Percentiles rank a stretch among this genome's conserved stretches.
Evolutionary conservation across 2,113 vertebrate genomes (phyloP).

Genomic region (Syngnathus typhle): DNA sequence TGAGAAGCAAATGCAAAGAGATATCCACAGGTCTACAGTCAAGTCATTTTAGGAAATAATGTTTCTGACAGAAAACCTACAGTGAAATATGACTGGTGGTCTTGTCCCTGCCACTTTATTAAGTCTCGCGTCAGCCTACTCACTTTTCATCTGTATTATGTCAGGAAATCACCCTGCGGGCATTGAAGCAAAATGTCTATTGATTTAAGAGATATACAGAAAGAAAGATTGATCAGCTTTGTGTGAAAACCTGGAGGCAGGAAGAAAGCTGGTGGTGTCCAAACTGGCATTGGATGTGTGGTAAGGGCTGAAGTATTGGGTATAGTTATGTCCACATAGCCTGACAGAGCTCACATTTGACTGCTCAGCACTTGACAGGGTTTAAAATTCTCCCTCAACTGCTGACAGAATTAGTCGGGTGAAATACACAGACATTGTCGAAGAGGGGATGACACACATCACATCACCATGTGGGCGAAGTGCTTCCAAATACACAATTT

Average conservation of each 20-base stretch:
- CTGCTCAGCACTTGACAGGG: slow-evolving; percentile 50
- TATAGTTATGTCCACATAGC: slow-evolving; percentile 46
- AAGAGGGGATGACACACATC: slow-evolving; percentile 45
- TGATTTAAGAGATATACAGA: slow-evolving; percentile 34
- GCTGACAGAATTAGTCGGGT: slow-evolving; percentile 46
- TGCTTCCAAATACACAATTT: slow-evolving; percentile 30
- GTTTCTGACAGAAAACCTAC: slow-evolving; percentile 7
- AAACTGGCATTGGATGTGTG: slow-evolving; percentile 39
- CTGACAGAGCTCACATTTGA: slow-evolving; percentile 56
- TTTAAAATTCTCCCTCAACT: slow-evolving; percentile 44
- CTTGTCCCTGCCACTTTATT: slow-evolving; percentile 42
- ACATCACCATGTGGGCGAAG: slow-evolving; percentile 47
- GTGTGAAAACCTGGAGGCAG: slow-evolving; percentile 42
- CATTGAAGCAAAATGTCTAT: slow-evolving; percentile 43
- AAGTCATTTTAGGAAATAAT: slow-evolving; percentile 6
- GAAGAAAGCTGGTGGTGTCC: slow-evolving; percentile 42
- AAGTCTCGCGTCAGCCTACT: slow-evolving; percentile 39
- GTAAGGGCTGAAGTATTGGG: slow-evolving; percentile 40
- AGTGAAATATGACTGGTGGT: slow-evolving; percentile 14
- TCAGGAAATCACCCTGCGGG: slow-evolving; percentile 41
- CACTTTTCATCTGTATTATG: slow-evolving; percentile 49
- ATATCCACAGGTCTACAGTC: neutral
- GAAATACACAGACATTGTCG: slow-evolving; percentile 33
- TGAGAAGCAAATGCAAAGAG: neutral
- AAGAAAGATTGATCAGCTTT: slow-evolving; percentile 26